These are phyloP conservation scores for Orthosia gothica DNA, from an alignment of 2,888 invertebrate species.

Conservation along the genomic window DNA sequence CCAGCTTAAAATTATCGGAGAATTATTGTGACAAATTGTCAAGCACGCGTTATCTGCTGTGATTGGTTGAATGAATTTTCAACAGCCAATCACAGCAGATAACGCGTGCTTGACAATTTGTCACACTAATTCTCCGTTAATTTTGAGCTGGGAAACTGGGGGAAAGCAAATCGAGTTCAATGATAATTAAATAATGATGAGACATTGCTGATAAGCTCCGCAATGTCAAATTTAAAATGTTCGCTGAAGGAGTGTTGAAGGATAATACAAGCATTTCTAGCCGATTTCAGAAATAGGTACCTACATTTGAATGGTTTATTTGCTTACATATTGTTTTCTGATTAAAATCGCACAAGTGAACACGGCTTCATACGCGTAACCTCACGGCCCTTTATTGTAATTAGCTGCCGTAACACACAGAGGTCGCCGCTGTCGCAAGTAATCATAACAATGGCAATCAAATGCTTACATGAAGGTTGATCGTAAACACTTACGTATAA, in stretches of 20 bases:
- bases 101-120: too few species aligned
- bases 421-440: slow-evolving; percentile 56
- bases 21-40: too few species aligned
- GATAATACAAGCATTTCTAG: slow-evolving; percentile 7
- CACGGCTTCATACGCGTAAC: slow-evolving; percentile 29
- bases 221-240: slow-evolving; percentile 22
- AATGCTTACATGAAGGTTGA: slow-evolving; percentile 57
- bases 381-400: slow-evolving; percentile 60
- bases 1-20: too few species aligned
- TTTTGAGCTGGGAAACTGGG: too few species aligned
- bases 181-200: neutral
- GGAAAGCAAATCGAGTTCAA: slow-evolving; percentile 24
- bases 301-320: neutral
- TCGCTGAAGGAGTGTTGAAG: slow-evolving; percentile 1
- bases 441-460: slow-evolving; percentile 63
- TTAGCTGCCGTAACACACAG: slow-evolving; percentile 44
- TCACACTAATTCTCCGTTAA: too few species aligned
- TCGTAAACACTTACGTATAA: slow-evolving; percentile 22
- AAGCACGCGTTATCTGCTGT: too few species aligned
- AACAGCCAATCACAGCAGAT: too few species aligned
- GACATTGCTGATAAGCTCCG: neutral
- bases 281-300: slow-evolving; percentile 1
- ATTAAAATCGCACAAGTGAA: slow-evolving; percentile 46
- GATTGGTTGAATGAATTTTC: too few species aligned
- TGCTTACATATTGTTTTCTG: neutral